Percentiles rank a stretch among this genome's conserved stretches.
Conservation (phyloP, 2,113 vertebrate genomes). For the Brevimyrus niger region DNA sequence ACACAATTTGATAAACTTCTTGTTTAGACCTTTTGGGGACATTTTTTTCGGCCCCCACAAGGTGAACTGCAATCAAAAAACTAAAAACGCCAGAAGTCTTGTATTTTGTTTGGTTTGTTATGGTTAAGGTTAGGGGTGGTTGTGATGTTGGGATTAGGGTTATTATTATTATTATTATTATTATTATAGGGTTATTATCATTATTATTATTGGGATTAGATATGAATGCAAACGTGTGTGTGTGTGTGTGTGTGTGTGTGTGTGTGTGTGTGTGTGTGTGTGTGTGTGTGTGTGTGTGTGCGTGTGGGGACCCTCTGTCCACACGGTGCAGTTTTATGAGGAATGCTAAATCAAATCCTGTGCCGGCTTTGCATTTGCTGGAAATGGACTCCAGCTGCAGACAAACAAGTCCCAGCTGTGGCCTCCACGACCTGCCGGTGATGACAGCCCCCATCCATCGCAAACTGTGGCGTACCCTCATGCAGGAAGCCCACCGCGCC, state of each 20-base stretch:
- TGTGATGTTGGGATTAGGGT: not conserved
- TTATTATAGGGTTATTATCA: no score
- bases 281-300: conserved; percentile 2
- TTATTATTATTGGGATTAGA: no score
- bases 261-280: not conserved
- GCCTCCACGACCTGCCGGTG: conserved; percentile 6
- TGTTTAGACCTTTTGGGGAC: not conserved
- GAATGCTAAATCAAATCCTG: conserved; percentile 36
- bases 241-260: not conserved
- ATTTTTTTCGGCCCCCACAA: not conserved
- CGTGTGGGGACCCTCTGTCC: conserved; percentile 14
- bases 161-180: no score
- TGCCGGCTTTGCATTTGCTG: conserved; percentile 29
- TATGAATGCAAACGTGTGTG: no score
- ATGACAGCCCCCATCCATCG: conserved; percentile 32
- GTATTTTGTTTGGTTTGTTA: not conserved
- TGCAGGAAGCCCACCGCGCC: conserved; percentile 32
- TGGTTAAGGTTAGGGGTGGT: not conserved
- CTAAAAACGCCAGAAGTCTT: not conserved
- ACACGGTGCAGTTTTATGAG: conserved; percentile 35
- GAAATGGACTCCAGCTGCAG: conserved; percentile 41
- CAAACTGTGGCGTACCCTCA: conserved; percentile 22
- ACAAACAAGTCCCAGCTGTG: conserved; percentile 33
- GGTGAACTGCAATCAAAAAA: not conserved
- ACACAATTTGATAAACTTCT: not conserved